Evolutionary conservation across 2,797 vertebrate genomes (phyloP).

Genomic region (Craterocephalus amniculus): DNA sequence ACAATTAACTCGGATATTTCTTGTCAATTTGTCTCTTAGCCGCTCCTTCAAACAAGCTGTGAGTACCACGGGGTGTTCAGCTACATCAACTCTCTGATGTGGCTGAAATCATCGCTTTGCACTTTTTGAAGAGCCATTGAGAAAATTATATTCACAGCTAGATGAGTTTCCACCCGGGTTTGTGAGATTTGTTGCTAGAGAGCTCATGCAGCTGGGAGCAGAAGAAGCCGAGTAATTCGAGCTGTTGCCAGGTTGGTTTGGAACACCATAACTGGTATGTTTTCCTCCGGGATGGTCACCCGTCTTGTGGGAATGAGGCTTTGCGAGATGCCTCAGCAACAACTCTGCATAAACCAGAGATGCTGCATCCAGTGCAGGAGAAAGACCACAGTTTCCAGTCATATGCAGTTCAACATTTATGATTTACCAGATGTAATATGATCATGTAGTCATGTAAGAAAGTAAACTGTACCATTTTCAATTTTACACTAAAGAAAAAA

Average conservation of each 20-base stretch:
- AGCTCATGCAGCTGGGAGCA: constrained; percentile 8
- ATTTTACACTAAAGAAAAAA: background rate
- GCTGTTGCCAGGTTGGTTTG: constrained; percentile 41
- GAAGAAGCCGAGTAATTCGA: constrained; percentile 2
- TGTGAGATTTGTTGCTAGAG: constrained; percentile 25
- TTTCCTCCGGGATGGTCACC: constrained; percentile 3
- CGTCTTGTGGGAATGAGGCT: background rate
- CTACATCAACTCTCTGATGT: constrained; percentile 10
- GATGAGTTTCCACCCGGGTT: constrained; percentile 8
- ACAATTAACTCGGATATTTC: constrained; percentile 14
- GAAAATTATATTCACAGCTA: constrained; percentile 35
- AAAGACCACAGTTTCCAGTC: background rate
- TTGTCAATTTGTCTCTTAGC: constrained; percentile 11
- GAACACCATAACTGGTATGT: constrained; percentile 17
- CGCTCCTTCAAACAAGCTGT: constrained; percentile 5
- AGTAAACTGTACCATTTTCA: background rate
- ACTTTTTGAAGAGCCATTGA: constrained; percentile 40
- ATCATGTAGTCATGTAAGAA: background rate
- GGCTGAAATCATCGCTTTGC: constrained; percentile 25
- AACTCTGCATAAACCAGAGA: background rate
- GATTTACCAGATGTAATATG: background rate
- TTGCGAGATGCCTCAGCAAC: background rate
- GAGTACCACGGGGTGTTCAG: background rate
- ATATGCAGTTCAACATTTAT: background rate
- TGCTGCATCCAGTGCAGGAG: background rate